Conservation (phyloP, 2,113 vertebrate species). For the Apistogramma diplotaenia region DNA sequence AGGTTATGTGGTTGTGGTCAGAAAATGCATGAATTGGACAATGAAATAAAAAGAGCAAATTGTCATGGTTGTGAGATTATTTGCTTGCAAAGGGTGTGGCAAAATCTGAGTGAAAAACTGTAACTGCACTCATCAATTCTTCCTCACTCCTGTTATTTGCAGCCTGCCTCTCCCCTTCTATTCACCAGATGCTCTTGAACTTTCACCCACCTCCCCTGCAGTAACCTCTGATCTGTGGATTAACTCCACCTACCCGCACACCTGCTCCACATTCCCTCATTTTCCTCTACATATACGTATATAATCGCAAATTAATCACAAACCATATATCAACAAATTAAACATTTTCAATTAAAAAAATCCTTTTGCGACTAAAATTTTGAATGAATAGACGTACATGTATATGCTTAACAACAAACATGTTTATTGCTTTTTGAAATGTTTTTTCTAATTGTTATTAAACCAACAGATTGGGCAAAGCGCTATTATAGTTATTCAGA, state of each 20-base stretch:
- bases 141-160: background rate
- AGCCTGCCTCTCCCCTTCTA: background rate
- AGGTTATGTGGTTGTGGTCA: background rate
- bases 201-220: background rate
- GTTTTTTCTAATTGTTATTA: too few species aligned
- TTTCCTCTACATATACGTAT: background rate
- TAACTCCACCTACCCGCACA: background rate
- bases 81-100: background rate
- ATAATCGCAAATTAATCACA: too few species aligned
- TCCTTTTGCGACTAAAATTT: too few species aligned
- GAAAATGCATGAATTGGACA: background rate
- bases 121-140: background rate
- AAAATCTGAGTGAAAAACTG: background rate
- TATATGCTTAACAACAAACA: too few species aligned
- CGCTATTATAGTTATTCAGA: too few species aligned
- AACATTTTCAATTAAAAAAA: too few species aligned
- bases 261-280: background rate
- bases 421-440: too few species aligned
- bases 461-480: too few species aligned
- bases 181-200: background rate
- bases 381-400: too few species aligned
- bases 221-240: background rate
- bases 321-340: too few species aligned
- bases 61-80: background rate
- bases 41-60: background rate